A percentile compares a stretch with the other conserved stretches of the same genome.
These are phyloP conservation scores for Dicentrarchus labrax DNA, from an alignment of 2,113 vertebrate species.

Conservation along the genomic window DNA sequence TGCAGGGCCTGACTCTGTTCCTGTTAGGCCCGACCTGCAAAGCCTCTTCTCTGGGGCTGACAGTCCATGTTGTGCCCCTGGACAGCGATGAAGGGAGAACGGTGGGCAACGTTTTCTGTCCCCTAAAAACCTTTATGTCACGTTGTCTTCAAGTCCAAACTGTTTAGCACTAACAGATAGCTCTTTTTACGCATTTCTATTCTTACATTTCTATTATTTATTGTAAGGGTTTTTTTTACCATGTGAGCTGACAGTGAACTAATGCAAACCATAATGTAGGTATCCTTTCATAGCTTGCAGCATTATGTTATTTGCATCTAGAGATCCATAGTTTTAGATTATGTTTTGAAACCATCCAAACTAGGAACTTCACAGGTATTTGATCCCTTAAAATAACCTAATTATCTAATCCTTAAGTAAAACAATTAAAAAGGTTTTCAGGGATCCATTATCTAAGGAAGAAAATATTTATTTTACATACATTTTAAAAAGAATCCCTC, in stretches of 20 bases:
- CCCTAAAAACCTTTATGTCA: no score
- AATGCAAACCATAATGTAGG: no score
- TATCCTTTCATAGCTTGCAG: no score
- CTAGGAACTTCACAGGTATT: no score
- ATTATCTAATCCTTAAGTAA: not conserved
- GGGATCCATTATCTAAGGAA: no score
- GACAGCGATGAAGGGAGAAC: conserved; percentile 38
- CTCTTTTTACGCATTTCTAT: not conserved
- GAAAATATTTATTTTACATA: no score
- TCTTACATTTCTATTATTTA: not conserved
- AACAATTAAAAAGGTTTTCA: not conserved
- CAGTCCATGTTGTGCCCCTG: conserved; percentile 70
- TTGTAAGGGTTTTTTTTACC: not conserved
- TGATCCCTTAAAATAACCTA: no score
- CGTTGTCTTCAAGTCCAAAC: not conserved
- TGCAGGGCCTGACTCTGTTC: conserved; percentile 58
- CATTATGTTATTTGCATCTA: no score
- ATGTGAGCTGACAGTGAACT: not conserved
- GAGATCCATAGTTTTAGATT: not conserved
- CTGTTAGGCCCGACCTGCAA: not conserved
- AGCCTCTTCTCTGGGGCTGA: conserved; percentile 72
- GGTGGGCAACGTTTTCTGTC: conserved; percentile 27
- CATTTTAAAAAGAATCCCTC: not conserved
- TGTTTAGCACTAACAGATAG: not conserved
- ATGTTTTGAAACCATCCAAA: not conserved